A percentile compares a stretch with the other conserved stretches of the same genome.
Conservation (phyloP, 2,888 invertebrate genomes). For the Chymomyza procnemis region DNA sequence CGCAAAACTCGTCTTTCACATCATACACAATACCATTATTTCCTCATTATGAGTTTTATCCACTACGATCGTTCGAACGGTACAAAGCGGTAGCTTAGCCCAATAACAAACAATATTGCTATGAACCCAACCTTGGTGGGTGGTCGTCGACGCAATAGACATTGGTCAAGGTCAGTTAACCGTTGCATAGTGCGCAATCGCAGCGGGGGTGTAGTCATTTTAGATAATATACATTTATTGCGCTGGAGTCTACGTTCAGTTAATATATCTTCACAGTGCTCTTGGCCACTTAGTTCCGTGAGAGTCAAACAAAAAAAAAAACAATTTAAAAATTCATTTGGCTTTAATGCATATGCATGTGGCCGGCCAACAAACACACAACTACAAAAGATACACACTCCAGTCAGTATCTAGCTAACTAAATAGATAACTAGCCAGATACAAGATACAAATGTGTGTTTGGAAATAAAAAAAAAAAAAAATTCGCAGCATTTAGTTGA, state of each 20-base stretch:
- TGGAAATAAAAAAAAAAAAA: conserved; percentile 36
- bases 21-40: conserved; percentile 1
- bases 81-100: background rate
- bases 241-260: conserved; percentile 13
- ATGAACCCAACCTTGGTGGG: background rate
- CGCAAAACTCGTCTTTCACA: conserved; percentile 21
- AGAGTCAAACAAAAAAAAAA: conserved; percentile 38
- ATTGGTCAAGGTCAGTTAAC: background rate
- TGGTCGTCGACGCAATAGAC: no score
- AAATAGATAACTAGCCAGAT: background rate
- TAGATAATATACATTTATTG: conserved; percentile 21
- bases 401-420: background rate
- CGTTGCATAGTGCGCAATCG: conserved; percentile 21
- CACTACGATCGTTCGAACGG: background rate
- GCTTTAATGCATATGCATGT: conserved; percentile 11
- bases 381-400: conserved; percentile 4
- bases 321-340: conserved; percentile 21
- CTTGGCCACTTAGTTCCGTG: conserved; percentile 48
- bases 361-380: conserved; percentile 13
- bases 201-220: conserved; percentile 61
- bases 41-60: conserved; percentile 20
- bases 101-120: background rate
- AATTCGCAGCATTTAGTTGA: conserved; percentile 64
- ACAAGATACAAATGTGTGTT: conserved; percentile 15
- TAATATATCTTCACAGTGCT: background rate